These are phyloP conservation scores for Neuroscelio doddi DNA, from an alignment of 2,888 invertebrate species.

Conservation along the genomic window DNA sequence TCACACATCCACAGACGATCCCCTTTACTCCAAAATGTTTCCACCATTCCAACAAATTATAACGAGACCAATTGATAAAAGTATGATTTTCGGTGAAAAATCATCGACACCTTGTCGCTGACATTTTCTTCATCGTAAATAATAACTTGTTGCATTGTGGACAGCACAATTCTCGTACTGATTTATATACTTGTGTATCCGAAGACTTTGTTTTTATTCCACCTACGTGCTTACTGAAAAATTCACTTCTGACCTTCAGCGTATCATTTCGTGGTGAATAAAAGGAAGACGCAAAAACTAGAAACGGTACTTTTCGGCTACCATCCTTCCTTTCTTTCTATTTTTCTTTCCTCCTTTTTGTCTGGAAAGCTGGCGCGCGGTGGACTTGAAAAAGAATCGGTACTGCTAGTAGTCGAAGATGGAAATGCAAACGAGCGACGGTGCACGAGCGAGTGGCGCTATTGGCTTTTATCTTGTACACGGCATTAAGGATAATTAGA, in stretches of 20 bases:
- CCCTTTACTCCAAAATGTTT: too few species aligned
- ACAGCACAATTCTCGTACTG: too few species aligned
- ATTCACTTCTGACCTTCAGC: neutral
- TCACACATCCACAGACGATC: too few species aligned
- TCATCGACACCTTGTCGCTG: too few species aligned
- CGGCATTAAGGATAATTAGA: slow-evolving; percentile 45
- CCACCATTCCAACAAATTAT: too few species aligned
- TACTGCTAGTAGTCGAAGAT: slow-evolving; percentile 18
- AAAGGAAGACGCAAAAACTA: neutral
- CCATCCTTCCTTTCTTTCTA: slow-evolving; percentile 6
- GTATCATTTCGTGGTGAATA: slow-evolving; percentile 4
- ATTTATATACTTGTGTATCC: too few species aligned
- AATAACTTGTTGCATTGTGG: too few species aligned
- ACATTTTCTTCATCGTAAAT: too few species aligned
- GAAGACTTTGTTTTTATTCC: neutral
- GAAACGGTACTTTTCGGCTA: slow-evolving; percentile 12
- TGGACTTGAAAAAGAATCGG: slow-evolving; percentile 31
- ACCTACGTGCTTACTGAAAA: neutral
- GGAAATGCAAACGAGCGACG: slow-evolving; percentile 31
- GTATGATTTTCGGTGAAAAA: too few species aligned
- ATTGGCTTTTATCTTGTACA: slow-evolving; percentile 38
- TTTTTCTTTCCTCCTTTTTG: slow-evolving; percentile 13
- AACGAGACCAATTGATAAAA: too few species aligned
- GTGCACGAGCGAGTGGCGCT: slow-evolving; percentile 19
- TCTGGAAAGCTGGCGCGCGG: slow-evolving; percentile 30